Percentiles rank a stretch among this genome's conserved stretches.
These are phyloP conservation scores for Sesamia nonagrioides DNA, from an alignment of 1,140 invertebrate genomes.

Conservation along the genomic window DNA sequence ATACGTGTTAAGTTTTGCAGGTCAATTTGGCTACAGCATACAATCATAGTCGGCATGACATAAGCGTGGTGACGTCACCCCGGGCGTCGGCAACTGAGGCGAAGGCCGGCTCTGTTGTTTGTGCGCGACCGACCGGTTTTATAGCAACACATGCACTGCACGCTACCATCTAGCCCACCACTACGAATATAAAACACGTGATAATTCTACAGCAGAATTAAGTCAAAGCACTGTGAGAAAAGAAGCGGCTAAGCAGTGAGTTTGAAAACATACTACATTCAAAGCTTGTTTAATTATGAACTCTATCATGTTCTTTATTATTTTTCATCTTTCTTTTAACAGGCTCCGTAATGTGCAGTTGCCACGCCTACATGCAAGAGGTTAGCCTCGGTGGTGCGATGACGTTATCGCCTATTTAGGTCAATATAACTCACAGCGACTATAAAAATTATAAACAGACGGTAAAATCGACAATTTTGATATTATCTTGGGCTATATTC, in stretches of 20 bases:
- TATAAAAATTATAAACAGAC: conserved; percentile 76
- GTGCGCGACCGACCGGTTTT: conserved; percentile 76
- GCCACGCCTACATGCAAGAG: conserved; percentile 72
- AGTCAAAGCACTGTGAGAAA: conserved; percentile 33
- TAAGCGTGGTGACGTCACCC: conserved; percentile 81
- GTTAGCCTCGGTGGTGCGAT: conserved; percentile 68
- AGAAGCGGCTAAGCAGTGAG: conserved; percentile 9
- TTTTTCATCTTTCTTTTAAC: conserved; percentile 27
- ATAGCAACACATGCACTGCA: conserved; percentile 64
- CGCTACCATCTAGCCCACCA: conserved; percentile 38
- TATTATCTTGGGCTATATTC: conserved; percentile 12
- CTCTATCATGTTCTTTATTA: conserved; percentile 10
- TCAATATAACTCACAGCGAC: conserved; percentile 75
- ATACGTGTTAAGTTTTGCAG: conserved; percentile 52
- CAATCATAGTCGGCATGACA: conserved; percentile 71
- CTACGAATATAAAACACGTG: conserved; percentile 57
- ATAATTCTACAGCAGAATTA: conserved; percentile 44
- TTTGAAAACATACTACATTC: neutral
- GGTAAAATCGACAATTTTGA: conserved; percentile 29
- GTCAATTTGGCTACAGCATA: conserved; percentile 52
- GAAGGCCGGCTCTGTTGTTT: conserved; percentile 74
- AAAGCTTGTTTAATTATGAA: conserved; percentile 17
- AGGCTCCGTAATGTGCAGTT: conserved; percentile 57
- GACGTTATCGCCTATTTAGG: conserved; percentile 82
- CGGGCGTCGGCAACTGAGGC: conserved; percentile 75